phyloP scores from a whole-genome alignment of 2,113 vertebrate species.

The Rhynchopsitta pachyrhyncha region DNA sequence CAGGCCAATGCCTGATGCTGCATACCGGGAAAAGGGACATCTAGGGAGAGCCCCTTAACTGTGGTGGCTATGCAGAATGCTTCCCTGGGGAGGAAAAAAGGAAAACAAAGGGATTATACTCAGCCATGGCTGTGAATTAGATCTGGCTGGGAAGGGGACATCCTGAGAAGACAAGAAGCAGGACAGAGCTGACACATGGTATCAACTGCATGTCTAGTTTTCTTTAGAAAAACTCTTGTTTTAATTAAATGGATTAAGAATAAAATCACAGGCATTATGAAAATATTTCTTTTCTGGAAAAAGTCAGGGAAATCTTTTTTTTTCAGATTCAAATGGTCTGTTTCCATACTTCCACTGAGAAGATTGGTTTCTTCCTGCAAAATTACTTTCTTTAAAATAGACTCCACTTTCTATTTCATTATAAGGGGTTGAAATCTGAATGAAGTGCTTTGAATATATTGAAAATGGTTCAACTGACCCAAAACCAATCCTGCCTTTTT shows the following conservation, averaged over 20 bases:
- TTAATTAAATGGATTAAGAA: constrained; percentile 34
- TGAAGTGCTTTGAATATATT: constrained; percentile 61
- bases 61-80: background rate
- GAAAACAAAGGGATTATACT: background rate
- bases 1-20: background rate
- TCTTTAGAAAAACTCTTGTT: background rate
- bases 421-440: constrained; percentile 49
- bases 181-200: background rate
- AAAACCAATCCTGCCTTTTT: constrained; percentile 11
- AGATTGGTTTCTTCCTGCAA: constrained; percentile 50
- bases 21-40: background rate
- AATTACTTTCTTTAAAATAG: constrained; percentile 61
- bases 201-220: background rate
- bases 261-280: constrained; percentile 31
- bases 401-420: constrained; percentile 48
- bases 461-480: constrained; percentile 30
- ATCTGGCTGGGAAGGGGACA: background rate
- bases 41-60: background rate
- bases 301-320: constrained; percentile 6
- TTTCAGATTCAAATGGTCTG: constrained; percentile 35
- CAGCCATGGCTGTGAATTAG: background rate
- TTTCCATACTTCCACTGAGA: constrained; percentile 22
- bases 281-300: constrained; percentile 52
- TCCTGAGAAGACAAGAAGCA: background rate
- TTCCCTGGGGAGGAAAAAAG: background rate